Evolutionary conservation across 2,888 invertebrate genomes (phyloP), one percentile per base, ranked within the genome.

Genomic region (Eristalinus aeneus): DNA sequence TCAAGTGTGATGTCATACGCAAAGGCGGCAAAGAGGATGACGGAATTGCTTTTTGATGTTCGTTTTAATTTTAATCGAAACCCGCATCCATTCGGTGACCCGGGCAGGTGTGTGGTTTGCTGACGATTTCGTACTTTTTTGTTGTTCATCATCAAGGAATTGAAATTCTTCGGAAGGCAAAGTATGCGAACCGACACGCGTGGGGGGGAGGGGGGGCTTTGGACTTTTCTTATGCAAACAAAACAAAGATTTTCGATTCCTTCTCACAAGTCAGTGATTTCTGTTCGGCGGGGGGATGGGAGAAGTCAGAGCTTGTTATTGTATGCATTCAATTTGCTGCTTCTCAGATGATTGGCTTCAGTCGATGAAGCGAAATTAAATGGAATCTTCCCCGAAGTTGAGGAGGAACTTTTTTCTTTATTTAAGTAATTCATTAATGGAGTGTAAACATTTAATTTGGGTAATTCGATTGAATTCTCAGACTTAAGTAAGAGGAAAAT

Each of bases 371-470:
- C 71, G 46, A 78, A 82, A 82, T 82, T 82, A 56, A 77, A 82
- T 77, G 53, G 65, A 69, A 56, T 64, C 27, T 9, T 34, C 32
- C 53, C 60, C 46, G 34, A 27, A 34, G 6, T 34, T 34, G 20
- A n/a, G 20, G 39, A 31, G 9, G 10, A 65, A 68, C 53, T 79
- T 79, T 68, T 27, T 27, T 27, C 5, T 27, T 46, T 46, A 46
- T 46, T 46, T 16, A 46, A 46, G 46, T 78, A 83, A 83, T 83
- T 83, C 58, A 53, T 75, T 84, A 84, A 84, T 84, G 84, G 84
- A 80, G 84, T 84, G 84, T 80, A 80, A 84, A 80, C 80, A 84
- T 84, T 84, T 75, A 72, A 80, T 80, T 78, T 84, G 71, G 61
- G 82, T 72, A 77, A 76, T 84, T 84, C 80, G 67, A 84, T 80